Base-by-base conservation (phyloP, 2,113 vertebrate species). In the Jacana jacana region DNA sequence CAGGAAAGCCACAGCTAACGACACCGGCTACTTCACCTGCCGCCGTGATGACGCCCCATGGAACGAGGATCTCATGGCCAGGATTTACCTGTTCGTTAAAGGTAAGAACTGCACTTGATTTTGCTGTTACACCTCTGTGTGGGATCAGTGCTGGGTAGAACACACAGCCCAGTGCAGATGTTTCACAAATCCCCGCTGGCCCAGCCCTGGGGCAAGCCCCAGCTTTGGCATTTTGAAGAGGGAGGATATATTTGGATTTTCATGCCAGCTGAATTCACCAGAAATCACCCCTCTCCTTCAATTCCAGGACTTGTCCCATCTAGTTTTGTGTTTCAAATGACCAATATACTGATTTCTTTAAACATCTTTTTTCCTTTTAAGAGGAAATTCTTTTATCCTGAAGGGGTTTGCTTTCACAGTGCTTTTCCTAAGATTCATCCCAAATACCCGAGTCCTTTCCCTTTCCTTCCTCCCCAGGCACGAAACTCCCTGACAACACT, bases 1-100 rank as follows among this genome's bases (percentile, higher is more conserved):
- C 57, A 91, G 91, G 73, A 94, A 95, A 40, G 89, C 98, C 81
- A 90, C 3, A 1, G 95, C 95, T 76, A 97, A 48, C 0, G 98
- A 99, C 97, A 99, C 98, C 0, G 98, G 99, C 4, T 95, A 66
- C 35, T 98, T 99, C 96, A 97, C 86, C 80, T 99, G 99, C 76
- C 55, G 42, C n/a, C 97, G 94, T 52, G 78, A n/a, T 39, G 64
- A 72, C 37, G 11, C 40, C 39, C 94, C 87, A 13, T 42, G 46
- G 17, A 55, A 86, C 1, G 64, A 97, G 78, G 48, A 64, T 11
- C 81, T 84, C 37, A 73, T 81, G 24, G 96, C 98, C 92, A 97
- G 39, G 35, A 64, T 98, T 18, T 99, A 99, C 1, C 93, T 99
- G 69, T 99, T 96, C 52, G 98, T 99, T 46, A 97, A 97, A 98